Conservation (phyloP, 1,140 invertebrate genomes). For the Conopomorpha cramerella region DNA sequence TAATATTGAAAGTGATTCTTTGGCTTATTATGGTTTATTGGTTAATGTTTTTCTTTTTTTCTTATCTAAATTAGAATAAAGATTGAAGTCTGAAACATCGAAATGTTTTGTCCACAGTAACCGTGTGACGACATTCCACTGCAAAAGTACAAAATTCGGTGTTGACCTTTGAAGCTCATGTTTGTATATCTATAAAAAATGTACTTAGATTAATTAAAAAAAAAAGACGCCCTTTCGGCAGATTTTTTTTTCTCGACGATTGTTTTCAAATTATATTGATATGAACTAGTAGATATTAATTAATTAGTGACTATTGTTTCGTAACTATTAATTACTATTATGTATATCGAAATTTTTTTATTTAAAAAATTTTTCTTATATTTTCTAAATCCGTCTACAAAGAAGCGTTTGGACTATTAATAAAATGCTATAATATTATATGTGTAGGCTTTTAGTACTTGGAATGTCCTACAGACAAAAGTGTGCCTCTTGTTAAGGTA, state of each 20-base stretch:
- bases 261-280: constrained; percentile 40
- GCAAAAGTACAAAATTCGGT: constrained; percentile 59
- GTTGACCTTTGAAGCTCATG: constrained; percentile 44
- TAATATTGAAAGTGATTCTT: too few relatives aligned
- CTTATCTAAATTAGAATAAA: constrained; percentile 49
- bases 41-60: constrained; percentile 52
- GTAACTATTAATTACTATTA: too few relatives aligned
- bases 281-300: too few relatives aligned
- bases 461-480: too few relatives aligned
- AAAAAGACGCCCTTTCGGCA: constrained; percentile 45
- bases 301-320: too few relatives aligned
- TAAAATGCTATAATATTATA: too few relatives aligned
- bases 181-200: constrained; percentile 45
- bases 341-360: too few relatives aligned
- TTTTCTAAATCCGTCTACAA: not conserved
- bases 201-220: constrained; percentile 50
- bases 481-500: too few relatives aligned
- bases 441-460: not conserved
- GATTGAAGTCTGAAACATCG: constrained; percentile 53
- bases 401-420: constrained; percentile 1
- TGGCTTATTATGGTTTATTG: constrained; percentile 42
- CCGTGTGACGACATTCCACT: constrained; percentile 37
- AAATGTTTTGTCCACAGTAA: constrained; percentile 56
- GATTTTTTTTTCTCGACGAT: constrained; percentile 32
- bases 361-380: not conserved